Evolutionary conservation across 2,888 invertebrate species (phyloP), one percentile per base, ranked within the genome.

Genomic region (Rugalucina vietnamica): DNA sequence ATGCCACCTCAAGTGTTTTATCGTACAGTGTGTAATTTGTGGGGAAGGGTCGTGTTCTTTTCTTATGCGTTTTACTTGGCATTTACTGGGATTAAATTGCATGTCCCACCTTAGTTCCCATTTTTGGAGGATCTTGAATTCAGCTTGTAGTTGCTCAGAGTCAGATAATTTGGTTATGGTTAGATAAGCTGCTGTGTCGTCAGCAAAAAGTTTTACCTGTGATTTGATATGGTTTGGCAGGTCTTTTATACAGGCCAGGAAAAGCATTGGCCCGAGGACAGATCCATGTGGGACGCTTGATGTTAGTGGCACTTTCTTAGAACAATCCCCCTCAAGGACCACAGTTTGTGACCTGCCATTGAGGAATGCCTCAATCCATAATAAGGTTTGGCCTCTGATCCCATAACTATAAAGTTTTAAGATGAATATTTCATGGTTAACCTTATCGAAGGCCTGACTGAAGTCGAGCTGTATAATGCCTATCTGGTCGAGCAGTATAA

Each of bases 391-490:
- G 39, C 54, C 60, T 27, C 36, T 50, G 14, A 81, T 54, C 1
- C 81, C 76, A 76, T 77, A 37, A 24, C 49, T 4, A 24, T 76
- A 65, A n/a, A 72, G 49, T 50, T 73, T 77, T 29, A 37, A 43
- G 12, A 71, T 18, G 18, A 77, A 65, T 65, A 72, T 76, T 39
- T 39, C 32, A 24, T 81, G 81, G 50, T 39, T 81, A 24, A 73
- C 72, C 60, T 72, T 81, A 24, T 81, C 81, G 39, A 73, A 76
- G 21, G 76, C 73, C 39, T 81, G 76, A 32, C 73, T 50, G 70
- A n/a, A n/a, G n/a, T 82, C 65, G 5, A 82, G 60, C 18, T 77
- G 76, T 5, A 81, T 54, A 24, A 81, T 24, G 29, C 77, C 76
- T 27, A 69, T 76, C n/a, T 50, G 70, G n/a, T 82, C 65, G 5